A percentile compares a stretch with the other conserved stretches of the same genome.
These are phyloP conservation scores for Drosophila dives DNA, from an alignment of 2,888 invertebrate genomes.

Conservation along the genomic window DNA sequence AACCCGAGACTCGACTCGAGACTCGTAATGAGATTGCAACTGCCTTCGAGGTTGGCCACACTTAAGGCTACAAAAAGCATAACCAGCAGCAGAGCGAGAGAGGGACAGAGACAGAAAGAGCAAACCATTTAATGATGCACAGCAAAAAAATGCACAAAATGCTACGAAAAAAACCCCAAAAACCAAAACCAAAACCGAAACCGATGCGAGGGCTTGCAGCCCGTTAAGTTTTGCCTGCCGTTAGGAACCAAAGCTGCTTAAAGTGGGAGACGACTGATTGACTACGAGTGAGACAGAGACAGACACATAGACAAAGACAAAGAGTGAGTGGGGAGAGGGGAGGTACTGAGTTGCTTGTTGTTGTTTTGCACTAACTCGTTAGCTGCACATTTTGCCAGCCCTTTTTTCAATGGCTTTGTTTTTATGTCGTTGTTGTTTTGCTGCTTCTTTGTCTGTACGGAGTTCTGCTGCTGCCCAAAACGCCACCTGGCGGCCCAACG, in stretches of 20 bases:
- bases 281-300: neutral
- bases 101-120: constrained; percentile 1
- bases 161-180: constrained; percentile 18
- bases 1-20: constrained; percentile 17
- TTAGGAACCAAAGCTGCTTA: constrained; percentile 56
- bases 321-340: neutral
- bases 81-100: constrained; percentile 9
- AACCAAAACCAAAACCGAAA: constrained; percentile 26
- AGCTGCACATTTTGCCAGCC: constrained; percentile 62
- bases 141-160: constrained; percentile 8
- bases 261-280: constrained; percentile 18
- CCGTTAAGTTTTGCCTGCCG: constrained; percentile 42
- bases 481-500: constrained; percentile 58
- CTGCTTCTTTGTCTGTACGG: constrained; percentile 16
- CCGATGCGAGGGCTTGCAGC: constrained; percentile 35
- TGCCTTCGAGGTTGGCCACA: constrained; percentile 22
- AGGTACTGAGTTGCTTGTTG: constrained; percentile 33
- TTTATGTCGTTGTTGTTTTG: constrained; percentile 42
- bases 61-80: constrained; percentile 32
- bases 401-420: constrained; percentile 52
- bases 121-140: constrained; percentile 47
- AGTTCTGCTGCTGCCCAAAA: neutral
- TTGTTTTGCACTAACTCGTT: constrained; percentile 52
- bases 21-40: constrained; percentile 53
- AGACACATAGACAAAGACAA: neutral